phyloP scores from a whole-genome alignment of 2,888 invertebrate genomes.

The Schizaphis graminum region DNA sequence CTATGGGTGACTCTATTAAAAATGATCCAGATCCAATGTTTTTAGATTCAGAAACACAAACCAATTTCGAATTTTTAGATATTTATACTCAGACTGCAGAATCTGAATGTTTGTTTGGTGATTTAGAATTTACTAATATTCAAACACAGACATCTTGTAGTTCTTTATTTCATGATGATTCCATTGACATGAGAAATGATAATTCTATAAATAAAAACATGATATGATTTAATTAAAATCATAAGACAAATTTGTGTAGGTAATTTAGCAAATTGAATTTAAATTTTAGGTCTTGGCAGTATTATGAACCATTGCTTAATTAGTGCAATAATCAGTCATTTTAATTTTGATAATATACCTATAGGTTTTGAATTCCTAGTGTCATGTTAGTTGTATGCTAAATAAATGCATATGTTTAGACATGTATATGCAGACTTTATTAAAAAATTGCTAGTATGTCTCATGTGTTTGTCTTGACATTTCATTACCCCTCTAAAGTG shows the following conservation, averaged over 20 bases:
- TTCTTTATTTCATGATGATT: constrained; percentile 59
- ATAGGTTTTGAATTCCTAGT: neutral
- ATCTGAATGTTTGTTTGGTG: constrained; percentile 65
- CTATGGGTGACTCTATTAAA: constrained; percentile 40
- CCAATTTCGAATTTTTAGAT: constrained; percentile 65
- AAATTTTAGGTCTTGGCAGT: neutral
- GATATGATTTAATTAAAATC: neutral
- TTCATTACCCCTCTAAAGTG: neutral
- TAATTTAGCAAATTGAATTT: neutral
- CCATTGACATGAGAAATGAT: neutral
- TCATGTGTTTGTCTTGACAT: neutral
- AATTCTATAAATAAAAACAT: neutral
- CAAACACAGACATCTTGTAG: constrained; percentile 66
- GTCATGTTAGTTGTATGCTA: neutral
- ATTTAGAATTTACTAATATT: constrained; percentile 67
- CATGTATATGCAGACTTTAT: too few species aligned
- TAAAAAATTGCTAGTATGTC: neutral
- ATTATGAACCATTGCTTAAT: neutral
- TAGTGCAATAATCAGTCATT: neutral
- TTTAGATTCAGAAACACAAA: constrained; percentile 67
- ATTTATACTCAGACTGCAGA: constrained; percentile 67
- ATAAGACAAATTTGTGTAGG: neutral
- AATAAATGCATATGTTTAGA: neutral
- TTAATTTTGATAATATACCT: neutral
- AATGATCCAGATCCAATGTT: constrained; percentile 60